Evolutionary conservation across 2,797 vertebrate species (phyloP), one percentile per base, ranked within the genome.

Genomic region (Squalus acanthias): DNA sequence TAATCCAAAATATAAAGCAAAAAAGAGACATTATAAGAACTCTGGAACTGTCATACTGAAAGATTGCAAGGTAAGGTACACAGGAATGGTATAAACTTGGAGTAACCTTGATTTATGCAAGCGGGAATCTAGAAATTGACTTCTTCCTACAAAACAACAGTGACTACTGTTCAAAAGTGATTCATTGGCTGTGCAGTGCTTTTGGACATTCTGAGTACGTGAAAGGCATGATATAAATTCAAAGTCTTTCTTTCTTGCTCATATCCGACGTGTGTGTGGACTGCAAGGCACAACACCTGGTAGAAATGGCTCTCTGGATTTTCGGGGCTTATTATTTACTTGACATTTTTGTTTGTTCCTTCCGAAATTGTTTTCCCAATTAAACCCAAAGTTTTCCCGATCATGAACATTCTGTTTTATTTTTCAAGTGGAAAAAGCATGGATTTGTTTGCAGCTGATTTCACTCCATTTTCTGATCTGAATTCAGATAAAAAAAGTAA

Each of bases 1-100:
- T 97, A 99, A 99, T 97, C 98, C 99, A 96, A 99, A 99, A 97
- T 99, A 99, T 98, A 99, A 99, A 97, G 97, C 98, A 96, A 99
- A 98, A 98, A 99, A 99, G 97, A 98, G 98, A 96, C 99, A 99
- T 97, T 99, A 99, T 97, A 99, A 99, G 97, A 99, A 99, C 97
- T 99, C 99, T 0, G 99, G 99, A 29, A 97, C 99, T 22, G 99
- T 99, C 97, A 98, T 99, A 97, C 98, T 99, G 97, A 98, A 97
- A 67, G 98, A 99, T 96, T 98, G 99, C n/a, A 99, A 99, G 98
- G 99, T 99, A 98, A 96, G 97, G 96, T 79, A 57, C 96, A 88
- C 6, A 24, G 57, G 91, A 15, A 69, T 93, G 20, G 13, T 76
- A 22, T 76, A 15, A 95, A 26, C 24, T 46, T 72, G 65, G 39